Evolutionary conservation across 1,140 invertebrate genomes (phyloP).

Genomic region (Nephila pilipes): DNA sequence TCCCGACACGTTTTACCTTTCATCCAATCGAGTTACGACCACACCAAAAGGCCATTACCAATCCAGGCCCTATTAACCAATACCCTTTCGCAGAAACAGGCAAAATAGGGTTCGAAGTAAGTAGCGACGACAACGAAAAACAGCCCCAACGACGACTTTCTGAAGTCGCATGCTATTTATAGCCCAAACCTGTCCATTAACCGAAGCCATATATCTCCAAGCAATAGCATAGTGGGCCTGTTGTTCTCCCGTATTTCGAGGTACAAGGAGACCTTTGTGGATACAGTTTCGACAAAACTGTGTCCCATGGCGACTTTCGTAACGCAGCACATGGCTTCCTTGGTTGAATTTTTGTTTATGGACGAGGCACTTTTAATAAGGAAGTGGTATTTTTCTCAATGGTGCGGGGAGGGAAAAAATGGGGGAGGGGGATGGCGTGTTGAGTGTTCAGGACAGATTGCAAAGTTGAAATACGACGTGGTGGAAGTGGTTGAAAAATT

Average conservation of each 20-base stretch:
- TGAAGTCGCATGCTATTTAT: background rate
- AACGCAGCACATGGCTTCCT: background rate
- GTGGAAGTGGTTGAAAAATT: slow-evolving; percentile 11
- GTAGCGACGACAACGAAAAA: background rate
- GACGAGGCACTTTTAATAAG: background rate
- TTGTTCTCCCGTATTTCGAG: background rate
- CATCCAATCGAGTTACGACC: background rate
- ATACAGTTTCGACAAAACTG: slow-evolving; percentile 5
- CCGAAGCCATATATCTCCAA: background rate
- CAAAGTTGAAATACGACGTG: background rate
- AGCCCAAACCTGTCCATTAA: slow-evolving; percentile 47
- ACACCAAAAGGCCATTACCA: background rate
- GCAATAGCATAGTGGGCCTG: background rate
- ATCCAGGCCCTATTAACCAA: background rate
- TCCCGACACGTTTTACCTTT: background rate
- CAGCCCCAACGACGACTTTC: background rate
- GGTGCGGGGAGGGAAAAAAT: background rate
- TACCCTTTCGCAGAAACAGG: background rate
- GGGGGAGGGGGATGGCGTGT: background rate
- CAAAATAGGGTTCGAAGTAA: background rate
- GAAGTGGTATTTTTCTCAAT: background rate
- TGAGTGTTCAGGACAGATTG: slow-evolving; percentile 18
- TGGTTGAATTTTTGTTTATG: slow-evolving; percentile 13
- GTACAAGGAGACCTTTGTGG: slow-evolving; percentile 5
- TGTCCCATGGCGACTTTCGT: slow-evolving; percentile 26